These are phyloP conservation scores for Parapristionchus giblindavisi DNA, from an alignment of 2,888 invertebrate genomes.

Conservation along the genomic window DNA sequence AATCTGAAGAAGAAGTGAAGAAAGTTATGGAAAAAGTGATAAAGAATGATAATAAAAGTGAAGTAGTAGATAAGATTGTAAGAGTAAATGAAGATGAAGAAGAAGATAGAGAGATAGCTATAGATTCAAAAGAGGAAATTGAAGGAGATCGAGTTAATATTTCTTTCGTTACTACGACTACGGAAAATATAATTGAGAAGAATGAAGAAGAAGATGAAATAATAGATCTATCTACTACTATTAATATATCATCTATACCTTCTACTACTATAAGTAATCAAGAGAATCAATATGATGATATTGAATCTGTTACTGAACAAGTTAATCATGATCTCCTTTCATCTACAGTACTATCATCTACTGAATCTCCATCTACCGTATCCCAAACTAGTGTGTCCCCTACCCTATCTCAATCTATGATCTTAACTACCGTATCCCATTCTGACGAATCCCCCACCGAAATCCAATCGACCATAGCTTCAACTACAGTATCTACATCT, in stretches of 20 bases:
- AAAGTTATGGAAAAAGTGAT: not conserved
- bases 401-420: not conserved
- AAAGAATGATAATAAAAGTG: not conserved
- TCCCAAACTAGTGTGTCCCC: not conserved
- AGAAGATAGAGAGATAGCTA: constrained; percentile 9
- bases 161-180: not conserved
- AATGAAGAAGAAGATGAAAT: too few species aligned
- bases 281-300: too few species aligned
- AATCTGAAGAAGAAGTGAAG: constrained; percentile 5
- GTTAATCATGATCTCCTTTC: too few species aligned
- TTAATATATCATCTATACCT: not conserved
- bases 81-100: not conserved
- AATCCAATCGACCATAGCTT: not conserved
- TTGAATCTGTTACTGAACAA: too few species aligned
- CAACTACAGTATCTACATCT: constrained; percentile 9
- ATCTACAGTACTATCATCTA: not conserved
- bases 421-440: not conserved
- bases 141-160: not conserved
- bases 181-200: not conserved
- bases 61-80: not conserved
- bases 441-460: not conserved
- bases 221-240: not conserved
- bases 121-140: constrained; percentile 11
- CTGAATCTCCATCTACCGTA: not conserved
- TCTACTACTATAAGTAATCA: not conserved